Evolutionary conservation across 30 jellyfish, hydroid and myxozoan genomes (phyloP).

Genomic region (Hydra vulgaris): DNA sequence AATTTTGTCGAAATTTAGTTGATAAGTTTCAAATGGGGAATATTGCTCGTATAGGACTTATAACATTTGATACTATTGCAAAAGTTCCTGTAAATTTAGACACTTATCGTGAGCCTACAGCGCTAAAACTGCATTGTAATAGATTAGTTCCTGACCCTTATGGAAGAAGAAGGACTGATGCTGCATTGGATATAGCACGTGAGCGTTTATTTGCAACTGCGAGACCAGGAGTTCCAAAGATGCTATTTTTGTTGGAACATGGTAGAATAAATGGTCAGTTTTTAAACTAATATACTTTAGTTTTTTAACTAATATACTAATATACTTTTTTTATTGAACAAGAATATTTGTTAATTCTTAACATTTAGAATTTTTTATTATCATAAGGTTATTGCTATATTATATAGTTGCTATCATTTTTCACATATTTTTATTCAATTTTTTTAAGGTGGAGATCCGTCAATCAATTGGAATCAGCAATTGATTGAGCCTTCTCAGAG

Average conservation of each 20-base stretch:
- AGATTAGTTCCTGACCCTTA: slow-evolving; percentile 62
- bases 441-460: slow-evolving; percentile 48
- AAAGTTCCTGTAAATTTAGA: slow-evolving; percentile 69
- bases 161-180: slow-evolving; percentile 83
- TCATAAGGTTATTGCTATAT: too few species aligned
- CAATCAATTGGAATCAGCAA: slow-evolving; percentile 81
- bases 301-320: too few species aligned
- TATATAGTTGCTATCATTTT: too few species aligned
- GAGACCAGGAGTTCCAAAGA: slow-evolving; percentile 65
- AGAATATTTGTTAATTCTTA: too few species aligned
- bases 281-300: too few species aligned
- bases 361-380: too few species aligned
- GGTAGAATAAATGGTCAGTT: slow-evolving; percentile 68
- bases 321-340: too few species aligned
- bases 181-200: slow-evolving; percentile 64
- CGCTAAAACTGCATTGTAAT: slow-evolving; percentile 42
- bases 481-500: slow-evolving; percentile 80
- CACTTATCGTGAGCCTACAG: slow-evolving; percentile 52
- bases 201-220: slow-evolving; percentile 62
- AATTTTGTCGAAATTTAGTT: slow-evolving; percentile 36
- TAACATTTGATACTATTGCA: slow-evolving; percentile 78
- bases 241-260: slow-evolving; percentile 46
- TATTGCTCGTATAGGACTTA: slow-evolving; percentile 67
- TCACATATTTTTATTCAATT: too few species aligned
- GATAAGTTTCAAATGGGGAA: slow-evolving; percentile 76